These are phyloP conservation scores for Papilio polytes DNA, from an alignment of 1,140 invertebrate species.

Conservation along the genomic window DNA sequence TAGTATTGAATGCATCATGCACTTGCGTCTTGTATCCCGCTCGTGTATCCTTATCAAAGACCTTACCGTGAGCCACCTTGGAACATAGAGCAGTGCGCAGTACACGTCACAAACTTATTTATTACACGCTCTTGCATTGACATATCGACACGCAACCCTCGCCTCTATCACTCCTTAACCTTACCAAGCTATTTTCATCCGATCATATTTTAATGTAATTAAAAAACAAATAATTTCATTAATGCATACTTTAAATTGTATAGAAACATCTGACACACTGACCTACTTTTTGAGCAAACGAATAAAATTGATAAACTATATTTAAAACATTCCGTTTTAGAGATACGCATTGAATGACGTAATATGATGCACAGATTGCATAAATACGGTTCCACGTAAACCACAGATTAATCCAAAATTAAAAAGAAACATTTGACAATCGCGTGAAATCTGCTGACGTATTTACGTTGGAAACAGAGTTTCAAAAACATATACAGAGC, in stretches of 20 bases:
- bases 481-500: not conserved
- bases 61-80: constrained; percentile 35
- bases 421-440: constrained; percentile 22
- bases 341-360: not conserved
- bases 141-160: constrained; percentile 17
- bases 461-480: not conserved
- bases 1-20: constrained; percentile 12
- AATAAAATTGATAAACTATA: constrained; percentile 37
- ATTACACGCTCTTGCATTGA: constrained; percentile 35
- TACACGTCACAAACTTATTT: constrained; percentile 3
- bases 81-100: not conserved
- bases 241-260: constrained; percentile 15
- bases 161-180: constrained; percentile 13
- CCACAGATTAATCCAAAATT: constrained; percentile 1
- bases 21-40: constrained; percentile 23
- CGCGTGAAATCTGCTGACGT: not conserved
- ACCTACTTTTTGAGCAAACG: constrained; percentile 29
- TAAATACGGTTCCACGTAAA: not conserved
- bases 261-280: constrained; percentile 30
- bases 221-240: not conserved
- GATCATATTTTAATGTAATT: not conserved
- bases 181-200: not conserved
- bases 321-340: not conserved
- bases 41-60: constrained; percentile 37
- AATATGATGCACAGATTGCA: not conserved